These are phyloP conservation scores for Lasius fuliginosus DNA, from an alignment of 2,888 invertebrate species.

Conservation along the genomic window DNA sequence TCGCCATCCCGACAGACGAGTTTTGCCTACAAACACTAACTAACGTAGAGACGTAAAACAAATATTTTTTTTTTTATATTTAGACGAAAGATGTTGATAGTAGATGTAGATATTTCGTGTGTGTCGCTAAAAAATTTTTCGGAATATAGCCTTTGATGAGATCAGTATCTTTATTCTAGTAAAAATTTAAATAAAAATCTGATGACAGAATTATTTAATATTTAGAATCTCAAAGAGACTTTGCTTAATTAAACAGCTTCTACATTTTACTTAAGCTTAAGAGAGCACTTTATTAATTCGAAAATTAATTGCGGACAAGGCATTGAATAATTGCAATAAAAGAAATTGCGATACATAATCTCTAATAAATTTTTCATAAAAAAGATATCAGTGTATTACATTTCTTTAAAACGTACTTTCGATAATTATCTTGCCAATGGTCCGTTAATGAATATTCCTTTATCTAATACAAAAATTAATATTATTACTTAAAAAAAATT, in stretches of 20 bases:
- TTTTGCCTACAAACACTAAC: slow-evolving; percentile 24
- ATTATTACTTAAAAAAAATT: background rate
- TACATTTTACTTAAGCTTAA: background rate
- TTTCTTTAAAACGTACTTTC: background rate
- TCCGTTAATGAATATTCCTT: background rate
- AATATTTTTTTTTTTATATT: slow-evolving; percentile 35
- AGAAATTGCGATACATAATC: background rate
- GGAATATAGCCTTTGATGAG: background rate
- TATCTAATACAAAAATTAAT: background rate
- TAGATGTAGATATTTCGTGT: slow-evolving; percentile 4
- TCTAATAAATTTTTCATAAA: background rate
- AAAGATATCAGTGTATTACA: background rate
- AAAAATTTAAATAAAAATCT: slow-evolving; percentile 21
- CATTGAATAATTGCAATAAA: slow-evolving; percentile 17
- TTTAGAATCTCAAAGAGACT: background rate
- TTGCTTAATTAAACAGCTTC: background rate
- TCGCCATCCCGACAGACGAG: slow-evolving; percentile 24
- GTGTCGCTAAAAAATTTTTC: background rate
- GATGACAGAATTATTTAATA: slow-evolving; percentile 29
- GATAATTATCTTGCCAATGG: background rate
- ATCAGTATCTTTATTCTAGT: background rate
- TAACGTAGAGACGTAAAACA: background rate
- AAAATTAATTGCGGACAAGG: slow-evolving; percentile 6
- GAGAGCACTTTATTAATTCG: background rate
- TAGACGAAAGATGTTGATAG: background rate